Conservation (phyloP, 2,888 invertebrate species). For the Panorpa germanica region DNA sequence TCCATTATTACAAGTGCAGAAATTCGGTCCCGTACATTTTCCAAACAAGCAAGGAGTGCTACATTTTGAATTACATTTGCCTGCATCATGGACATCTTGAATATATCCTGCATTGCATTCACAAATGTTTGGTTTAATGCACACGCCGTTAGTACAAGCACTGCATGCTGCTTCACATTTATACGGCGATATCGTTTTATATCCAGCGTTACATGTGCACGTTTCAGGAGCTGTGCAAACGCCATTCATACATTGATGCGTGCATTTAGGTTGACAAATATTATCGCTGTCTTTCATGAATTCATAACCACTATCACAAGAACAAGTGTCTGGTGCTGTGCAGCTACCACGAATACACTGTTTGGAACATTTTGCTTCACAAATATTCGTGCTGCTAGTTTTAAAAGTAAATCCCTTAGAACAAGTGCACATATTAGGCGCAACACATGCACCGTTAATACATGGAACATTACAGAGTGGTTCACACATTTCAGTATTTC, state of each 20-base stretch:
- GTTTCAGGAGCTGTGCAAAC: conserved; percentile 8
- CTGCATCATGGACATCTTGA: conserved; percentile 2
- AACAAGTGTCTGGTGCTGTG: conserved; percentile 14
- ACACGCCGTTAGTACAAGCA: conserved; percentile 11
- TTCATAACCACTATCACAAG: conserved; percentile 13
- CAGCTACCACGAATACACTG: conserved; percentile 14
- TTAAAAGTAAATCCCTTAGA: conserved; percentile 11
- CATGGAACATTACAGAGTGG: conserved; percentile 16
- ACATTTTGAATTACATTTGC: conserved; percentile 32
- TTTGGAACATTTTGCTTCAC: conserved; percentile 13
- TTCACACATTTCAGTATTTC: conserved; percentile 12
- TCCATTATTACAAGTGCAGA: conserved; percentile 37
- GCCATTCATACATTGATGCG: conserved; percentile 10
- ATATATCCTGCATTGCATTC: conserved; percentile 16
- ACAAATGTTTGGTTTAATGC: conserved; percentile 9
- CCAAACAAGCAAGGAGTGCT: conserved; percentile 47
- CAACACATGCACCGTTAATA: conserved; percentile 17
- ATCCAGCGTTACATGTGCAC: conserved; percentile 11
- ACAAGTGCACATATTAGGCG: conserved; percentile 14
- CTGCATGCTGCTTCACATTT: conserved; percentile 13
- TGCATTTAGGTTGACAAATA: conserved; percentile 11
- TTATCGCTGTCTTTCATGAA: conserved; percentile 6
- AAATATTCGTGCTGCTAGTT: conserved; percentile 9
- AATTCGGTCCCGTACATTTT: conserved; percentile 39
- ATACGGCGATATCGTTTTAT: conserved; percentile 3